These are phyloP conservation scores for Andrena fulva DNA, from an alignment of 2,888 invertebrate species.

Conservation along the genomic window DNA sequence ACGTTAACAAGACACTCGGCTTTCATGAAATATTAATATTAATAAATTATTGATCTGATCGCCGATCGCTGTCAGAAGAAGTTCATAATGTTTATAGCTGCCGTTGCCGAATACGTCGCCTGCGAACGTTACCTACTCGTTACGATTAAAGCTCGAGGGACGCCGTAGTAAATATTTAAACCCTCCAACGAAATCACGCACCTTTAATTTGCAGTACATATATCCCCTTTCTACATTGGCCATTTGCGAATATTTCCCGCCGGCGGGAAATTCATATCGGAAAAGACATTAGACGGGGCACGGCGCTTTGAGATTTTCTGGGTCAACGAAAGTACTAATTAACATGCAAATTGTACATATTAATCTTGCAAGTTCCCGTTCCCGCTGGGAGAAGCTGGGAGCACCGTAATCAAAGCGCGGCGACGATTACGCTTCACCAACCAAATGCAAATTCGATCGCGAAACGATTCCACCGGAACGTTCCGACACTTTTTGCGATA, in stretches of 20 bases:
- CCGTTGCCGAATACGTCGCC: background rate
- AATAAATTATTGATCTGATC: slow-evolving; percentile 19
- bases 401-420: slow-evolving; percentile 36
- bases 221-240: slow-evolving; percentile 14
- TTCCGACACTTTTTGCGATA: background rate
- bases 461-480: background rate
- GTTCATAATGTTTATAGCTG: background rate
- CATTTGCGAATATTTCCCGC: slow-evolving; percentile 45
- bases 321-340: slow-evolving; percentile 55
- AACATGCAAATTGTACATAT: slow-evolving; percentile 52
- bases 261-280: slow-evolving; percentile 49
- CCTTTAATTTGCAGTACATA: slow-evolving; percentile 30
- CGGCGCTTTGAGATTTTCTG: slow-evolving; percentile 39
- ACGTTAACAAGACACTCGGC: slow-evolving; percentile 33
- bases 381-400: background rate
- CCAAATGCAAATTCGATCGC: slow-evolving; percentile 44
- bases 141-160: slow-evolving; percentile 4
- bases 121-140: slow-evolving; percentile 4
- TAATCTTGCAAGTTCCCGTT: slow-evolving; percentile 43
- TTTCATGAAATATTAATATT: background rate
- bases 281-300: slow-evolving; percentile 37
- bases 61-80: background rate
- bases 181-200: slow-evolving; percentile 33
- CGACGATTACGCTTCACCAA: slow-evolving; percentile 41
- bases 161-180: background rate